phyloP scores from a whole-genome alignment of 2,888 invertebrate genomes.

The Halictus ligatus region DNA sequence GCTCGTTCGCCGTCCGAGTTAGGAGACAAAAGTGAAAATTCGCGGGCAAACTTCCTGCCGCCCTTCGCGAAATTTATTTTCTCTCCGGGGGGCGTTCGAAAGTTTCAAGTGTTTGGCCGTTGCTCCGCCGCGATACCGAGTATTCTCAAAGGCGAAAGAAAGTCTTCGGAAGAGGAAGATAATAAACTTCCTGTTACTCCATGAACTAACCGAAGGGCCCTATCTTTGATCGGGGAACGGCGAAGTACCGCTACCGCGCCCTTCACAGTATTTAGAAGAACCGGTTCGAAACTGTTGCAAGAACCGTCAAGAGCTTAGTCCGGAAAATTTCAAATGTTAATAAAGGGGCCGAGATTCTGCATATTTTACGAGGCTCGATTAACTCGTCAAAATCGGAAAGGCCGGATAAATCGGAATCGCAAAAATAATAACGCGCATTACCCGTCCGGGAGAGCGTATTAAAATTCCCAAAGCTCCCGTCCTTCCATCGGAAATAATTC shows the following conservation, averaged over 20 bases:
- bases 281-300: neutral
- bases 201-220: slow-evolving; percentile 2
- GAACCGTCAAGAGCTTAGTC: neutral
- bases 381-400: slow-evolving; percentile 4
- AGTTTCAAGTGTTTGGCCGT: slow-evolving; percentile 40
- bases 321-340: neutral
- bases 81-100: neutral
- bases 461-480: neutral
- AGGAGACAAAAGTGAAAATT: slow-evolving; percentile 27
- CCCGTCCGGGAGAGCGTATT: neutral
- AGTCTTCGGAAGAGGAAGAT: slow-evolving; percentile 27
- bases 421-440: neutral
- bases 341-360: neutral
- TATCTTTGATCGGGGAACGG: neutral
- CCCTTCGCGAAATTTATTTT: slow-evolving; percentile 27
- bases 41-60: neutral
- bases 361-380: neutral
- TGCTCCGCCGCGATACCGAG: slow-evolving; percentile 18
- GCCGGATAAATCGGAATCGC: neutral
- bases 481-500: neutral
- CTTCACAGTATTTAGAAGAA: neutral
- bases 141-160: slow-evolving; percentile 17
- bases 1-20: neutral
- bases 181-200: slow-evolving; percentile 25
- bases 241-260: neutral